Evolutionary conservation across 1,140 invertebrate genomes (phyloP), one percentile per base, ranked within the genome.

Genomic region (Pinna nobilis): DNA sequence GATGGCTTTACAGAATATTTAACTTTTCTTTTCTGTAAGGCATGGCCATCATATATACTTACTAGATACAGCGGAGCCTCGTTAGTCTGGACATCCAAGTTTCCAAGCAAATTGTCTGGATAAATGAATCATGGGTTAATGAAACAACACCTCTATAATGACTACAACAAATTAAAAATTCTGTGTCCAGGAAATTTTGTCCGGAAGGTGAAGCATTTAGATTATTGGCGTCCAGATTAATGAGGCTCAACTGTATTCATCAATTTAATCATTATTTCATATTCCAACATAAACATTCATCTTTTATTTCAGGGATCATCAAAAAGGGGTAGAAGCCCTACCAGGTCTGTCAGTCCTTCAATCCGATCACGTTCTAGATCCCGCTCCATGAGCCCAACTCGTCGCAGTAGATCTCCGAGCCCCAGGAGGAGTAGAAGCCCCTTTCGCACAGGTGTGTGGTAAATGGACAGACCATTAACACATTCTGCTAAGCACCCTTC

Each of bases 321-420:
- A n/a, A 69, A 79, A 13, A 77, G 83, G 51, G 79, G 82, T 61
- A 73, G 82, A 37, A 86, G 84, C 77, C 83, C 83, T 39, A 74
- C 76, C 32, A 35, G 75, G 15, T 77, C 77, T n/a, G 50, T 74
- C 9, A 82, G 80, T 68, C 80, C 80, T 35, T 70, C 77, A 23
- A 37, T 71, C 28, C 71, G 80, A 25, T 39, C 74, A 11, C 66
- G 79, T 37, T 81, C 79, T 41, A 61, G 82, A 20, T 75, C 78
- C 30, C 77, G 82, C n/a, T 79, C 84, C 32, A 23, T 79, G 64
- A 86, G 84, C 72, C 84, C 84, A 49, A 49, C 79, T 30, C 79
- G 84, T 47, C 77, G 83, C 44, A 83, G 81, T 70, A 78, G 81
- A 28, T 84, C 81, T 18, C 78, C 81, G 49, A 84, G 82, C 61